Conservation (phyloP, 2,113 vertebrate species). For the Sorex araneus region DNA sequence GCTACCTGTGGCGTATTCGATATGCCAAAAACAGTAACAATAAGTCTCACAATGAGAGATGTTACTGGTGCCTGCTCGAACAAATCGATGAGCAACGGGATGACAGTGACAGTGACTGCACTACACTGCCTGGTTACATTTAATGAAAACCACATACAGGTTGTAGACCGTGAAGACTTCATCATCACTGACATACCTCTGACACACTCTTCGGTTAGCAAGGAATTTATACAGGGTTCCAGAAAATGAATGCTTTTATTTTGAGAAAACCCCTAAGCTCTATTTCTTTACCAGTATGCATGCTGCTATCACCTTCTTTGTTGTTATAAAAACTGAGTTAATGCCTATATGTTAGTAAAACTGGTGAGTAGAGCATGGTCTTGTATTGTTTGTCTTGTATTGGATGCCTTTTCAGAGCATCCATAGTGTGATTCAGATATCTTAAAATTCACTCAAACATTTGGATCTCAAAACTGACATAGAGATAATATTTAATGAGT, state of each 20-base stretch:
- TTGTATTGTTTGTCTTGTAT: neutral
- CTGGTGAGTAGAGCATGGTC: neutral
- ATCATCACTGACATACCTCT: neutral
- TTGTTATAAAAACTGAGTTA: neutral
- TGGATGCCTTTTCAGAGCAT: conserved; percentile 51
- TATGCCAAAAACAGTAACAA: too few species aligned
- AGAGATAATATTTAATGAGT: conserved; percentile 76
- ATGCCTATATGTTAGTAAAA: neutral
- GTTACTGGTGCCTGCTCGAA: too few species aligned
- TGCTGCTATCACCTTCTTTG: neutral
- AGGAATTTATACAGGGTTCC: neutral
- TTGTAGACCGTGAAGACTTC: neutral
- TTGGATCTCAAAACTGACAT: conserved; percentile 70
- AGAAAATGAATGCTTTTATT: neutral
- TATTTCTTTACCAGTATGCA: neutral
- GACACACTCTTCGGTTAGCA: neutral
- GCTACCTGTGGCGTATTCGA: too few species aligned
- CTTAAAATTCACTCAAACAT: conserved; percentile 57
- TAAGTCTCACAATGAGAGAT: too few species aligned
- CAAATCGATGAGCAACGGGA: too few species aligned
- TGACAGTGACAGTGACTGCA: too few species aligned
- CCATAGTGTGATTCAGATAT: conserved; percentile 51
- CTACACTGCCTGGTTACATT: neutral
- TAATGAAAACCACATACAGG: neutral
- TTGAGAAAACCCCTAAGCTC: neutral